phyloP scores from a whole-genome alignment of 2,888 invertebrate species.

The Alsophila aescularia region DNA sequence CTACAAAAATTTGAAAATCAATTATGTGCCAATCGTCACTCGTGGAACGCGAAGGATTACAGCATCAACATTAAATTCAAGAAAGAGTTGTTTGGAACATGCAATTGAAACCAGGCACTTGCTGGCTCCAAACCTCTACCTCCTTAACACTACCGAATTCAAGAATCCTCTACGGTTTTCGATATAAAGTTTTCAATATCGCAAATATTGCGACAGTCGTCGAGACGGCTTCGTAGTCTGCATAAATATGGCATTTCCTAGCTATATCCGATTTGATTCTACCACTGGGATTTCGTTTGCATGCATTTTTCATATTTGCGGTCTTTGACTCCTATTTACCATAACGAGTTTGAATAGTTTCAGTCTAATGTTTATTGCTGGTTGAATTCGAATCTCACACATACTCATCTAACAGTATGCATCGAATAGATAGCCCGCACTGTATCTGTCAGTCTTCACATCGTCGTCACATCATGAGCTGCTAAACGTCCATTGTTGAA shows the following conservation, averaged over 20 bases:
- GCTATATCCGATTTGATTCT: conserved; percentile 59
- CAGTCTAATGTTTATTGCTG: too few species aligned
- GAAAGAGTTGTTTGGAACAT: neutral
- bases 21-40: too few species aligned
- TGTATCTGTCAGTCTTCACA: too few species aligned
- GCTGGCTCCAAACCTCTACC: neutral
- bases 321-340: conserved; percentile 27
- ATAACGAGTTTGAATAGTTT: neutral
- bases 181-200: conserved; percentile 57
- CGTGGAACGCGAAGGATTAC: too few species aligned
- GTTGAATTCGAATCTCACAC: too few species aligned
- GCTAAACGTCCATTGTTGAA: too few species aligned
- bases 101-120: neutral
- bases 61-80: too few species aligned
- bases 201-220: conserved; percentile 46
- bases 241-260: conserved; percentile 62
- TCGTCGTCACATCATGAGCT: too few species aligned
- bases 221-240: conserved; percentile 52
- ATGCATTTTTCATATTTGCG: conserved; percentile 42
- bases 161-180: conserved; percentile 28
- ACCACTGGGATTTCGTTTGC: conserved; percentile 43
- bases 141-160: neutral
- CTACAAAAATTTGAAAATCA: too few species aligned
- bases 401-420: too few species aligned
- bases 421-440: too few species aligned